Evolutionary conservation across 1,140 invertebrate species (phyloP), one percentile per base, ranked within the genome.

Genomic region (Steinernema feltiae): DNA sequence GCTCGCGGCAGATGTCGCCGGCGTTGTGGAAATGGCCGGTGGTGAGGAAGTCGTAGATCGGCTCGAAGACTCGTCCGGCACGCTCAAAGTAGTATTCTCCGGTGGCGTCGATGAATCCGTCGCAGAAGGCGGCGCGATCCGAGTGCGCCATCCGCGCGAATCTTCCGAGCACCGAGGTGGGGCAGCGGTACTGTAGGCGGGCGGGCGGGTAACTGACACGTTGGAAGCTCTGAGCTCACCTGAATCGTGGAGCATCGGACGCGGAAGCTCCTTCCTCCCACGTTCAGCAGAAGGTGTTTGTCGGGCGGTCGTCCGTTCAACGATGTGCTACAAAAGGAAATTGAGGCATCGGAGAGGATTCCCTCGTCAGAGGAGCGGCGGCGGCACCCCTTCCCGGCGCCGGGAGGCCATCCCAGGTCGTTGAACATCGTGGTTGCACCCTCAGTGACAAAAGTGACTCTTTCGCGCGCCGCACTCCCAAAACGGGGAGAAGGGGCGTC

Each of bases 1-100:
- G 24, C n/a, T 24, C 30, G 53, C 24, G 30, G 32, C 71, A 72
- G 30, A 72, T 32, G 30, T 72, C 71, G 30, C 24, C 24, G 24
- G 71, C 24, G 21, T 70, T 32, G 21, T 72, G 71, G 18, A 72
- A 70, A 21, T 72, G 71, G 53, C 71, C 71, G 30, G 71, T 72
- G 21, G 71, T 48, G 24, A 72, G 24, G 71, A 72, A 72, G 30
- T 72, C 71, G 30, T 30, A 72, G 30, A 72, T 72, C 30, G 53
- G 21, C 71, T 72, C 71, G 30, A 72, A 72, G 24, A 72, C 53
- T 70, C 30, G 3, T 21, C 31, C 71, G 32, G 71, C n/a, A 15
- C 71, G 21, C 32, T 72, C 71, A 15, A 24, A 72, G 30, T 72
- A 72, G 32, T 72, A 72, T 72, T 72, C 71, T 7, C 32, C 24